Percentiles rank a stretch among this genome's conserved stretches.
These are phyloP conservation scores for Brienomyrus longianalis DNA, from an alignment of 2,113 vertebrate genomes.

Conservation along the genomic window DNA sequence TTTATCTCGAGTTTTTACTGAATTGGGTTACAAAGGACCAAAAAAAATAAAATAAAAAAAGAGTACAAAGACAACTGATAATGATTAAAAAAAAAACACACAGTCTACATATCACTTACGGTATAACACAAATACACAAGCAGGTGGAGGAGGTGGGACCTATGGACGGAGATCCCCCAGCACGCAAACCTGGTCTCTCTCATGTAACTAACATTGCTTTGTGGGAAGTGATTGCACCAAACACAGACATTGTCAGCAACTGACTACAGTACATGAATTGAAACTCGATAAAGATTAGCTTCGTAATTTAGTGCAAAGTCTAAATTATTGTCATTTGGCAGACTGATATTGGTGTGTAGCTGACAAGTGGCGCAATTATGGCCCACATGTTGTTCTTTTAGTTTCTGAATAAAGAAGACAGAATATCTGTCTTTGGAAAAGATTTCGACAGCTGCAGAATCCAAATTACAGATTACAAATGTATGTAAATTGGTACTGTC, in stretches of 20 bases:
- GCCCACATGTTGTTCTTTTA: not conserved
- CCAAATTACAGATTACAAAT: not conserved
- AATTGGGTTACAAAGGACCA: not conserved
- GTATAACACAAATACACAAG: not conserved
- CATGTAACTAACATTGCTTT: not conserved
- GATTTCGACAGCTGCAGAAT: not conserved
- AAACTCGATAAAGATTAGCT: not conserved
- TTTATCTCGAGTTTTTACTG: not conserved
- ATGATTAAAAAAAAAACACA: not conserved
- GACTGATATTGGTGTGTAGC: not conserved
- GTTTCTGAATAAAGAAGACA: constrained; percentile 1
- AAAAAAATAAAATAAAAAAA: not conserved
- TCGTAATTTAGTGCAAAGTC: not conserved
- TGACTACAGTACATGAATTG: not conserved
- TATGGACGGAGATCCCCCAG: not conserved
- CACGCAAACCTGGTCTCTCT: not conserved
- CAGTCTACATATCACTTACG: not conserved
- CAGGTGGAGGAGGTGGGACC: not conserved
- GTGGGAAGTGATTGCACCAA: not conserved
- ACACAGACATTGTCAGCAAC: not conserved
- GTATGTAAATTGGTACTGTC: not conserved
- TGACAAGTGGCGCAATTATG: not conserved
- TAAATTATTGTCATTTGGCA: constrained; percentile 6
- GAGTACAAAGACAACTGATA: not conserved
- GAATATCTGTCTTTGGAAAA: constrained; percentile 8